These are phyloP conservation scores for Cataglyphis hispanica DNA, from an alignment of 1,140 invertebrate species.

Conservation along the genomic window DNA sequence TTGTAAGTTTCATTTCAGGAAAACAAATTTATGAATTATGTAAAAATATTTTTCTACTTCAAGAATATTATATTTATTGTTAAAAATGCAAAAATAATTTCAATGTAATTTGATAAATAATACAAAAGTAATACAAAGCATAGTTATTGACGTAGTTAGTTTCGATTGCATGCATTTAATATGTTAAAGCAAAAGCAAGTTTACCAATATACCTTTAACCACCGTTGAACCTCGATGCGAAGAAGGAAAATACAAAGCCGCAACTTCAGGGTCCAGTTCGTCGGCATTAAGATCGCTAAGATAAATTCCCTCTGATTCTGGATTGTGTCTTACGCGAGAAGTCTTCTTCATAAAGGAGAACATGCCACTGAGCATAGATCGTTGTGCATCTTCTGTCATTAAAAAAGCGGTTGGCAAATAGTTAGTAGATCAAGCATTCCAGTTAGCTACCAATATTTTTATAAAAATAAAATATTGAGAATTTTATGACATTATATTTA, in stretches of 20 bases:
- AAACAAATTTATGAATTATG: neutral
- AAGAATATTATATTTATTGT: neutral
- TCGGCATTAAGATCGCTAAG: slow-evolving; percentile 96
- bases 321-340: slow-evolving; percentile 90
- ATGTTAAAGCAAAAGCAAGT: slow-evolving; percentile 39
- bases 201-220: slow-evolving; percentile 79
- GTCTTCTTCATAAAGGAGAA: slow-evolving; percentile 96
- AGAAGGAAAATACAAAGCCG: slow-evolving; percentile 94
- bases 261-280: slow-evolving; percentile 95
- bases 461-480: slow-evolving; percentile 10
- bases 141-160: slow-evolving; percentile 30
- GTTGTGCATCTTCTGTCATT: slow-evolving; percentile 87
- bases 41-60: neutral
- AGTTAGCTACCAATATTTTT: slow-evolving; percentile 1
- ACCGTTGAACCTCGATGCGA: slow-evolving; percentile 82
- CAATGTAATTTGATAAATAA: slow-evolving; percentile 6
- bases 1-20: slow-evolving; percentile 2
- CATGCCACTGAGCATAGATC: slow-evolving; percentile 95
- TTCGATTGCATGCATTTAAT: neutral
- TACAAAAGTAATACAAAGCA: neutral
- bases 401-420: slow-evolving; percentile 77
- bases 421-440: slow-evolving; percentile 74
- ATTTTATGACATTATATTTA: slow-evolving; percentile 39
- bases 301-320: slow-evolving; percentile 94
- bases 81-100: neutral